phyloP scores from a whole-genome alignment of 2,797 vertebrate genomes.

The Sebastes paucispinis region DNA sequence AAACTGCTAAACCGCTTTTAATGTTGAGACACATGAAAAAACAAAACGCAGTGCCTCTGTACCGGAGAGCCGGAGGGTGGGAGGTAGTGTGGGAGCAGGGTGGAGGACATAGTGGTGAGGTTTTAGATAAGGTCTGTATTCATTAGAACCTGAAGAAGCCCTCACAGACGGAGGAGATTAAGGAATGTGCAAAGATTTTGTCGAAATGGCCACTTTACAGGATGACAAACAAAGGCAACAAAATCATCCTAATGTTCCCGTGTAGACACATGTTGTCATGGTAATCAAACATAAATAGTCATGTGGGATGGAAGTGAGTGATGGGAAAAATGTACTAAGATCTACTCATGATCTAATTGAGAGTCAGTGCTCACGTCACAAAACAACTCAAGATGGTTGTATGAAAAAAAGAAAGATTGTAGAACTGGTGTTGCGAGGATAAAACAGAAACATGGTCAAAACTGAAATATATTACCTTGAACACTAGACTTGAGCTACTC shows the following conservation, averaged over 20 bases:
- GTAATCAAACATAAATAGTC: not conserved
- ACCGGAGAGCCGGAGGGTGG: not conserved
- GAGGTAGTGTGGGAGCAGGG: not conserved
- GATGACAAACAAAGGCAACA: not conserved
- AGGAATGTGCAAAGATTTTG: not conserved
- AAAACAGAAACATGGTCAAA: not conserved
- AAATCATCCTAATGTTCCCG: not conserved
- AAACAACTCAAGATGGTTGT: not conserved
- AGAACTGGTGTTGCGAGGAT: no score
- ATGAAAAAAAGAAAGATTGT: not conserved
- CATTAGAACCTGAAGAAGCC: slow-evolving; percentile 10
- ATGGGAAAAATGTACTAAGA: not conserved
- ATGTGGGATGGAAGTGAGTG: not conserved
- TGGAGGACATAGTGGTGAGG: not conserved
- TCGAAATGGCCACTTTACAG: not conserved
- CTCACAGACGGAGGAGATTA: not conserved
- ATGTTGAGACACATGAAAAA: slow-evolving; percentile 59
- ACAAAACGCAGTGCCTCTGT: slow-evolving; percentile 58
- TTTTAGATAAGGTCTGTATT: slow-evolving; percentile 37
- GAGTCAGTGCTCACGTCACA: not conserved
- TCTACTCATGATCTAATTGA: not conserved
- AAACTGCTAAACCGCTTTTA: slow-evolving; percentile 59
- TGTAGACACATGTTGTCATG: not conserved
- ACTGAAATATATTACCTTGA: not conserved
- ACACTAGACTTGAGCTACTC: not conserved